Conservation (phyloP, 2,797 vertebrate genomes). For the Ptychobarbus kaznakovi region DNA sequence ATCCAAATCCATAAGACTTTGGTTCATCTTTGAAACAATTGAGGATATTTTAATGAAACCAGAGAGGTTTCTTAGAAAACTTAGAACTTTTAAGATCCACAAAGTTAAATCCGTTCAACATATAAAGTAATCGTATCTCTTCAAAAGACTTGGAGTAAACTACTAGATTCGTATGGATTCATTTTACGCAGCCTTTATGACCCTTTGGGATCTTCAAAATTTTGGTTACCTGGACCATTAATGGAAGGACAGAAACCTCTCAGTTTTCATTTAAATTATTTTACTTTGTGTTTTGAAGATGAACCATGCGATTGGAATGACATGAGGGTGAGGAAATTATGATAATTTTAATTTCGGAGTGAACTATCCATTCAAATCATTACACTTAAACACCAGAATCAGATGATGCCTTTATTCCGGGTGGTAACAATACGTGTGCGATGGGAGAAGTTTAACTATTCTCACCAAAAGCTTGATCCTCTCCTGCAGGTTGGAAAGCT, state of each 20-base stretch:
- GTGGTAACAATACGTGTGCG: background rate
- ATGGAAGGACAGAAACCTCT: background rate
- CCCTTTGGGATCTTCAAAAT: background rate
- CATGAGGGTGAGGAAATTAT: background rate
- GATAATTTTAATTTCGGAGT: background rate
- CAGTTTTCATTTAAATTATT: background rate
- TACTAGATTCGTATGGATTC: background rate
- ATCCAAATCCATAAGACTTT: background rate
- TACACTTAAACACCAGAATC: background rate
- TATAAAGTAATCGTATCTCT: background rate
- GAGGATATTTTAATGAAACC: background rate
- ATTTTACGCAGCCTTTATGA: background rate
- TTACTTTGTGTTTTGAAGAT: background rate
- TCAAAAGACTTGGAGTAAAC: background rate
- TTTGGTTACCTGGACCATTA: background rate
- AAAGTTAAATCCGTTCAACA: background rate
- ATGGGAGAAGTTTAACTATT: background rate
- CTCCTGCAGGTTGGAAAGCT: conserved; percentile 79
- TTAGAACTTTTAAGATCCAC: background rate
- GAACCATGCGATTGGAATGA: background rate
- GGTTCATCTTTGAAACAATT: background rate
- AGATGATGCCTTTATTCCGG: background rate
- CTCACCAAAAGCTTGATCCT: conserved; percentile 85
- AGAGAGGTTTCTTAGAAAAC: background rate
- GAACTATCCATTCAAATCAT: background rate